A percentile compares a stretch with the other conserved stretches of the same genome.
These are phyloP conservation scores for Drosophila melanosoma DNA, from an alignment of 2,888 invertebrate species.

Conservation along the genomic window DNA sequence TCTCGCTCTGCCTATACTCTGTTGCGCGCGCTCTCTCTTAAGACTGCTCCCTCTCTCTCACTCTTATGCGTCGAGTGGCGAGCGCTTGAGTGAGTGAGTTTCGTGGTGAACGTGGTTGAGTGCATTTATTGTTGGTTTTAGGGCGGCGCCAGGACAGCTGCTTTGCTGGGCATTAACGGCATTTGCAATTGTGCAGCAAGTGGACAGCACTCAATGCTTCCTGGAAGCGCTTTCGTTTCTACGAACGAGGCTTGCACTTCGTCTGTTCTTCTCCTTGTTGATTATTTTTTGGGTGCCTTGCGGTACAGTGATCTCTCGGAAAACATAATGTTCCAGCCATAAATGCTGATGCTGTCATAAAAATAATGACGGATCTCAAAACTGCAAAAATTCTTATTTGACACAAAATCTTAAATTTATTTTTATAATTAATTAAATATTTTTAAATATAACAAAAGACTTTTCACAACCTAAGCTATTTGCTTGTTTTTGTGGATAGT, in stretches of 20 bases:
- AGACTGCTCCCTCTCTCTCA: conserved; percentile 14
- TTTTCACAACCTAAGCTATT: not conserved
- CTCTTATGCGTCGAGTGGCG: not conserved
- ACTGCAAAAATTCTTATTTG: not conserved
- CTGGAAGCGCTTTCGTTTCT: conserved; percentile 69
- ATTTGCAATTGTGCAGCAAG: conserved; percentile 64
- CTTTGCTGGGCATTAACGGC: conserved; percentile 49
- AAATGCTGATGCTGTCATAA: not conserved
- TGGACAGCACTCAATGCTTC: conserved; percentile 71
- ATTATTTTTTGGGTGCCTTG: conserved; percentile 10
- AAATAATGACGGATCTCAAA: not conserved
- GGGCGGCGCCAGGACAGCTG: conserved; percentile 66
- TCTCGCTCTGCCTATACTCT: conserved; percentile 52
- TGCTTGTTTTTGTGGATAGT: not conserved
- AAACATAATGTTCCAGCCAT: not conserved
- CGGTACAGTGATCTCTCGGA: conserved; percentile 1
- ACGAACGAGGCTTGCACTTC: conserved; percentile 57
- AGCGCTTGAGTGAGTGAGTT: conserved; percentile 38
- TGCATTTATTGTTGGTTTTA: conserved; percentile 50
- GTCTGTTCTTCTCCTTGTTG: not conserved
- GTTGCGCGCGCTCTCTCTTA: conserved; percentile 27
- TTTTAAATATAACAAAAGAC: not conserved
- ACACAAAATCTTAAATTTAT: not conserved
- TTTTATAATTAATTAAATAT: not conserved
- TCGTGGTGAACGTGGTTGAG: conserved; percentile 45